Base-by-base conservation (phyloP, 2,888 invertebrate genomes). In the Drosophila histrio region DNA sequence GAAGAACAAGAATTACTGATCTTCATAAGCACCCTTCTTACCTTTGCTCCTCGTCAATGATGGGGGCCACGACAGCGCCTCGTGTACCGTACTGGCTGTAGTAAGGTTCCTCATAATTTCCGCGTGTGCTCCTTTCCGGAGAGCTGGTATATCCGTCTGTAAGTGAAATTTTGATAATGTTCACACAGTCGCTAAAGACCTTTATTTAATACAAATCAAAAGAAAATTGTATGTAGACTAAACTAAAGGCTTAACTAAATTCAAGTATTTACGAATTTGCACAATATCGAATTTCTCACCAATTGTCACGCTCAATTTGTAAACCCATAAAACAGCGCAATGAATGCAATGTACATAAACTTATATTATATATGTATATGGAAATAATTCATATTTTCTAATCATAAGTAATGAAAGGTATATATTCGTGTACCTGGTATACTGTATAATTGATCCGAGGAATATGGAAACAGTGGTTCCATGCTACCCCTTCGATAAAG, bases 11-110 rank as follows among this genome's bases (percentile, higher is more conserved):
- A 13, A 9, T 8, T 11, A 4, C 7, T 9, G 6, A 32, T 32
- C 32, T 2, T 11, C 6, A 30, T 21, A n/a, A 49, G n/a, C 2
- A 17, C 11, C 9, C 76, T 69, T 66, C 76, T 69, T 66, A 91
- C 91, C 90, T 95, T 64, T 96, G 94, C 92, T 98, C 97, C 91
- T 97, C 97, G 89, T 98, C 98, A 77, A 98, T 97, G 61, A 97
- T 95, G 3, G 98, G 97, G 6, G 97, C 96, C 67, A 97, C 97
- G 43, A 93, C 93, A 1, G 93, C 88, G 2, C 94, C 92, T 28
- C 94, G 91, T 5, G 94, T 95, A 5, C 95, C 94, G 89, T 95
- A 97, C 89, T 96, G 96, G 50, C 96, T 94, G 88, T 97, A 97
- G 92, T 97, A 97, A 0, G 97, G 96, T 87, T 97, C 97, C 89